These are phyloP conservation scores for Eremobia ochroleuca DNA, from an alignment of 2,888 invertebrate species.

Conservation along the genomic window DNA sequence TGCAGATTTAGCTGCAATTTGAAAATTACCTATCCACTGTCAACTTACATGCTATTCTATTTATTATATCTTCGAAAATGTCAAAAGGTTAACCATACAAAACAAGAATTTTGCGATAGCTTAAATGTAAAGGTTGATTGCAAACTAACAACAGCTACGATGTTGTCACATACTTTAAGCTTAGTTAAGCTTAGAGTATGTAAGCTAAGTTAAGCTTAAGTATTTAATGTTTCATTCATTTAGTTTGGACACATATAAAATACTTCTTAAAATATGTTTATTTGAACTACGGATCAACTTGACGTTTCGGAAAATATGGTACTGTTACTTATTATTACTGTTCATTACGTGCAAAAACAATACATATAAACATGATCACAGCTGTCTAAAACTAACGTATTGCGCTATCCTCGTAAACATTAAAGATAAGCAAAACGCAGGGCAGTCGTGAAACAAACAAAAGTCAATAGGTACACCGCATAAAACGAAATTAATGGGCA, in stretches of 20 bases:
- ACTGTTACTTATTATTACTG: too few species aligned
- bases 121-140: slow-evolving; percentile 11
- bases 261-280: not conserved
- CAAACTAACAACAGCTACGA: not conserved
- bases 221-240: not conserved
- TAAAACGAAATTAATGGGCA: slow-evolving; percentile 75
- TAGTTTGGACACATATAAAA: not conserved
- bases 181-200: too few species aligned
- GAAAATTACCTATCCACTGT: not conserved
- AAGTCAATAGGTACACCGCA: slow-evolving; percentile 64
- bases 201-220: not conserved
- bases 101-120: slow-evolving; percentile 8
- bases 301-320: not conserved
- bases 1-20: slow-evolving; percentile 4
- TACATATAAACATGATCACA: slow-evolving; percentile 9
- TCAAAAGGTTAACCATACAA: slow-evolving; percentile 10
- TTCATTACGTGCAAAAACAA: not conserved
- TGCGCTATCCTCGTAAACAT: slow-evolving; percentile 44
- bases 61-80: slow-evolving; percentile 20
- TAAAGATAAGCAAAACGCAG: slow-evolving; percentile 56
- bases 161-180: slow-evolving; percentile 4
- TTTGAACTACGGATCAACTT: not conserved
- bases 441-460: slow-evolving; percentile 67
- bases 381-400: slow-evolving; percentile 26
- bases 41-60: not conserved